Evolutionary conservation across 2,797 vertebrate genomes (phyloP).

Genomic region (Sebastes ruberrimus): DNA sequence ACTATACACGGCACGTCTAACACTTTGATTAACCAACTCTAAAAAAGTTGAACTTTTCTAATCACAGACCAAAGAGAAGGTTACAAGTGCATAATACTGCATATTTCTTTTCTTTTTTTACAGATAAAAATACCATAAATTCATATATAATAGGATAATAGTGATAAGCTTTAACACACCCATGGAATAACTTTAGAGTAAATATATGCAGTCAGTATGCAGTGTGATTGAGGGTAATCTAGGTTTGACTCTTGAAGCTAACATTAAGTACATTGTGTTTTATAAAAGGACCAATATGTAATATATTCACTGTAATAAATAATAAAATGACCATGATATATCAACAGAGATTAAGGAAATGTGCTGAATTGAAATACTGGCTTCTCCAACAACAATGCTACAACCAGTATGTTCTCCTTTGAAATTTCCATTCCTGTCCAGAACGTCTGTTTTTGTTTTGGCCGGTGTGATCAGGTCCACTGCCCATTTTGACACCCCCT

Average conservation of each 20-base stretch:
- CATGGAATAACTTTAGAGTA: background rate
- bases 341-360: too few relatives aligned
- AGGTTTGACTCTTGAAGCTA: background rate
- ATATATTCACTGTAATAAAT: too few relatives aligned
- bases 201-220: background rate
- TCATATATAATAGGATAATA: background rate
- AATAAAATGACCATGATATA: too few relatives aligned
- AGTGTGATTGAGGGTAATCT: background rate
- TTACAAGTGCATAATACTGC: background rate
- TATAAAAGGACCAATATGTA: too few relatives aligned
- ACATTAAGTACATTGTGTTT: background rate
- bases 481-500: too few relatives aligned
- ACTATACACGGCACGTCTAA: background rate
- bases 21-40: background rate
- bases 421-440: too few relatives aligned
- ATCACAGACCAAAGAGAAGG: background rate
- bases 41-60: background rate
- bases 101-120: background rate
- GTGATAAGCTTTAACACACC: background rate
- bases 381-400: too few relatives aligned
- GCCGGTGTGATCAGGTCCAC: too few relatives aligned
- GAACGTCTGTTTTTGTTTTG: too few relatives aligned
- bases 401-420: too few relatives aligned
- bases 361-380: too few relatives aligned
- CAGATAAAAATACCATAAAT: background rate